Percentiles rank a stretch among this genome's conserved stretches.
Conservation (phyloP, 92 coral and sea anemone species). For the Porites divaricata region DNA sequence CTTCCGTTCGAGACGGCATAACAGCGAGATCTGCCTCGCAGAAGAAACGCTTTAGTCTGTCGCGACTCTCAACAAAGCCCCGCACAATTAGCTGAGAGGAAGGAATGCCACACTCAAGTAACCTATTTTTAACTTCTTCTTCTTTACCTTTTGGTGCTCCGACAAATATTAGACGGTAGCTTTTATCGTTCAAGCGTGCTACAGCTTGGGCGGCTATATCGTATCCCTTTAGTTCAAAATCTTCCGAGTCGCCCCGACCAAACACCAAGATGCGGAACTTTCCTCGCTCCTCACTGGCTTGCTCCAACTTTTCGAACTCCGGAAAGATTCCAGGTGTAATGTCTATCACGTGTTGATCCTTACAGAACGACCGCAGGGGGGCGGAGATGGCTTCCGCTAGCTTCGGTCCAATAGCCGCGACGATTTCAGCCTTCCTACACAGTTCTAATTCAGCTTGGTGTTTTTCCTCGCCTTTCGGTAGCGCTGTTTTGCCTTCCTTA, state of each 20-base stretch:
- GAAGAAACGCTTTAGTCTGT: neutral
- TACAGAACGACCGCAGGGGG: neutral
- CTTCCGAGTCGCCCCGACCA: neutral
- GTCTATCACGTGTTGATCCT: neutral
- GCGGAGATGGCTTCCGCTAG: neutral
- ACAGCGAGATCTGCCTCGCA: neutral
- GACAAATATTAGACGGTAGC: neutral
- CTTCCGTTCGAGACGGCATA: conserved; percentile 11
- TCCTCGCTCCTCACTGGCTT: neutral
- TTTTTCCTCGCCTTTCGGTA: conserved; percentile 1
- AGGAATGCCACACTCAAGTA: neutral
- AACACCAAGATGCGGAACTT: neutral
- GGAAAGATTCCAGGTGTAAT: neutral
- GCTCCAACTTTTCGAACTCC: neutral
- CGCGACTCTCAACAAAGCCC: neutral
- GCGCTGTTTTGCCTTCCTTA: neutral
- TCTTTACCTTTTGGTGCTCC: neutral
- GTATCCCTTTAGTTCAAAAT: neutral
- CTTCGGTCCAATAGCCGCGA: neutral
- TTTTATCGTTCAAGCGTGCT: neutral
- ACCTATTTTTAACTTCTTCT: neutral
- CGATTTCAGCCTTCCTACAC: conserved; percentile 1
- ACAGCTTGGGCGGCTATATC: conserved; percentile 4
- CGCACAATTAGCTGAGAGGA: neutral
- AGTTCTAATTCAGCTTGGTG: neutral